A percentile compares a stretch with the other conserved stretches of the same genome.
Conservation (phyloP, 2,113 vertebrate species). For the Ameiurus melas region DNA sequence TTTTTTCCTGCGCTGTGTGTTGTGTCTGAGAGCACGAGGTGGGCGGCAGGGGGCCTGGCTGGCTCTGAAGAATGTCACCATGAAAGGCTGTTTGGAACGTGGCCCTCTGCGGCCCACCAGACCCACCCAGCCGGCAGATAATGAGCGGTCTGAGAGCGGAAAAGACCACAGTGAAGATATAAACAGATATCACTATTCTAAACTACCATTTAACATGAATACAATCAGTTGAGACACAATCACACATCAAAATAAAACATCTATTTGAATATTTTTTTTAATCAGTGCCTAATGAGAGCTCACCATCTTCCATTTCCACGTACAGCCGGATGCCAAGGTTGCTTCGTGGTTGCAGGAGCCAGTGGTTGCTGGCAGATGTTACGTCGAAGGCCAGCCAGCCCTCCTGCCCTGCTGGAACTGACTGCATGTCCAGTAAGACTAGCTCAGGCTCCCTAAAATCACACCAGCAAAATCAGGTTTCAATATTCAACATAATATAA, state of each 20-base stretch:
- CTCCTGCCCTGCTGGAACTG: constrained; percentile 81
- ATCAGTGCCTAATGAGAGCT: constrained; percentile 7
- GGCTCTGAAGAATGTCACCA: constrained; percentile 93
- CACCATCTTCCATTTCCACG: constrained; percentile 90
- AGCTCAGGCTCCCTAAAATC: constrained; percentile 85
- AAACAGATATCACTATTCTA: constrained; percentile 2
- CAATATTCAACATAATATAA: too few species aligned
- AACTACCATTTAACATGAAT: neutral
- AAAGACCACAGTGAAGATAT: constrained; percentile 21
- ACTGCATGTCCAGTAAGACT: constrained; percentile 90
- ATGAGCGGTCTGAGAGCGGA: constrained; percentile 76
- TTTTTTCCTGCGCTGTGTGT: constrained; percentile 79
- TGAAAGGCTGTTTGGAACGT: constrained; percentile 89
- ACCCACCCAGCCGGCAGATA: constrained; percentile 83
- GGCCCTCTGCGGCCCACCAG: constrained; percentile 83
- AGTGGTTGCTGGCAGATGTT: constrained; percentile 86
- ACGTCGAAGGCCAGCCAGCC: constrained; percentile 95
- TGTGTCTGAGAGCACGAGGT: constrained; percentile 73
- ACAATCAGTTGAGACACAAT: neutral
- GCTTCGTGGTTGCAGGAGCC: constrained; percentile 80
- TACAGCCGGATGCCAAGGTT: constrained; percentile 89
- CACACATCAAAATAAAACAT: neutral
- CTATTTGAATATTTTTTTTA: neutral
- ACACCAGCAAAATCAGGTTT: constrained; percentile 13
- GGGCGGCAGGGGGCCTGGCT: constrained; percentile 74